Evolutionary conservation across 2,113 vertebrate species (phyloP), one percentile per base, ranked within the genome.

Genomic region (Amblyornis subalaris): DNA sequence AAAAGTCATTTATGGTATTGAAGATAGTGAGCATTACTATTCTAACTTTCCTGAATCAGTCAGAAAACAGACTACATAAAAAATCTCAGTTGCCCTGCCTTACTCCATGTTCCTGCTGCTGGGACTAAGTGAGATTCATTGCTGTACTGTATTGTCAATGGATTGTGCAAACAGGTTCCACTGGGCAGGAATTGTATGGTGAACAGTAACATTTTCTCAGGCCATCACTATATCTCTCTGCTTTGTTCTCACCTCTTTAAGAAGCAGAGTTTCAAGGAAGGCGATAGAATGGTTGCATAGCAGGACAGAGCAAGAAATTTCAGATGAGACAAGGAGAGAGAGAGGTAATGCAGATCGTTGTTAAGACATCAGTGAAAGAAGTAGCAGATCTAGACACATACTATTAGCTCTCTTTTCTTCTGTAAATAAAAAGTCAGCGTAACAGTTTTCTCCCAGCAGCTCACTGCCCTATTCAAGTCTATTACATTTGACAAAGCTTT

Each of bases 71-170:
- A n/a, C 31, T 10, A 40, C 16, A 12, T 18, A 14, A 53, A 45
- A 78, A 48, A 22, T 40, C 31, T 69, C 51, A 31, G 8, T 6
- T 60, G 17, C 6, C 20, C 17, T 74, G 6, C 24, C 22, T 53
- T 57, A 15, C 0, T 2, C 40, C 35, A 3, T 19, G 18, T 11
- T 58, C 20, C 51, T 74, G 12, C 2, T 12, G 8, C 8, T 44
- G 14, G 18, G 18, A 48, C 44, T 47, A 76, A 55, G 35, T 14
- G 9, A 82, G 7, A 36, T 22, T 71, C 21, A 6, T 38, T 61
- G 36, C 35, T 18, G 26, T 72, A 25, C 22, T 25, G 6, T n/a
- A 20, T 10, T 3, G 12, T 45, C 9, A 6, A 15, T 61, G 11
- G 0, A 33, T 7, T 40, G 9, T 62, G 15, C 26, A n/a, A n/a